A percentile compares a stretch with the other conserved stretches of the same genome.
Evolutionary conservation across 2,113 vertebrate genomes (phyloP).

Genomic region (Phylloscopus trochiloides): DNA sequence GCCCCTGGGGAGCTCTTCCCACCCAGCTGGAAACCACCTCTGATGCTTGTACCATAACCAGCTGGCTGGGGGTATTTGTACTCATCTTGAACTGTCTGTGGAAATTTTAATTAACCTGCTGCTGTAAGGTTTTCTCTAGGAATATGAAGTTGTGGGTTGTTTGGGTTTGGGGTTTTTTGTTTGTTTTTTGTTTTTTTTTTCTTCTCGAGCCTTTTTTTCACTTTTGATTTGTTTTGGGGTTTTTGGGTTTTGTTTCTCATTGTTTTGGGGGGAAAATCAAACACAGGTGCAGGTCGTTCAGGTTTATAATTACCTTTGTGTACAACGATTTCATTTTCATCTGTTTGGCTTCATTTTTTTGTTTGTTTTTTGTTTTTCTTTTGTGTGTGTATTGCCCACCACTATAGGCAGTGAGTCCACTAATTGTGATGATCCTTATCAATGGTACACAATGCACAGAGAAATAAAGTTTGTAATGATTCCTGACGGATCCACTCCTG

Average conservation of each 20-base stretch:
- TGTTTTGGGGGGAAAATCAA: constrained; percentile 24
- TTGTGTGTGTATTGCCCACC: constrained; percentile 79
- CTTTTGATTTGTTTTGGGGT: constrained; percentile 25
- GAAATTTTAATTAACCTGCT: constrained; percentile 34
- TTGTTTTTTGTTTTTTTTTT: background rate
- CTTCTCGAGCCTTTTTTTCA: constrained; percentile 30
- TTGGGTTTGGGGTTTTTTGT: background rate
- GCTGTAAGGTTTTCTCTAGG: constrained; percentile 40
- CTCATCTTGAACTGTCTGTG: constrained; percentile 47
- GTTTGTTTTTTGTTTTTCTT: background rate
- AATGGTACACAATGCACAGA: constrained; percentile 79
- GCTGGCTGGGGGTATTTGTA: background rate
- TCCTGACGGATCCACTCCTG: constrained; percentile 67
- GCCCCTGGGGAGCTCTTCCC: background rate
- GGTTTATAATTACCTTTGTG: constrained; percentile 62
- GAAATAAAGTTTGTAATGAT: constrained; percentile 80
- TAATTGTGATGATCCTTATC: constrained; percentile 73
- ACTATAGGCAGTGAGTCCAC: constrained; percentile 69
- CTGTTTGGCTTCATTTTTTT: constrained; percentile 71
- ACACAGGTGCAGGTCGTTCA: constrained; percentile 56
- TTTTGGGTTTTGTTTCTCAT: constrained; percentile 44
- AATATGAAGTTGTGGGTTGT: background rate
- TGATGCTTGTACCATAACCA: background rate
- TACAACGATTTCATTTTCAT: constrained; percentile 72
- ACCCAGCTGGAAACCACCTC: background rate